A percentile compares a stretch with the other conserved stretches of the same genome.
phyloP scores from a whole-genome alignment of 2,797 vertebrate genomes.

The Australoheros facetus region DNA sequence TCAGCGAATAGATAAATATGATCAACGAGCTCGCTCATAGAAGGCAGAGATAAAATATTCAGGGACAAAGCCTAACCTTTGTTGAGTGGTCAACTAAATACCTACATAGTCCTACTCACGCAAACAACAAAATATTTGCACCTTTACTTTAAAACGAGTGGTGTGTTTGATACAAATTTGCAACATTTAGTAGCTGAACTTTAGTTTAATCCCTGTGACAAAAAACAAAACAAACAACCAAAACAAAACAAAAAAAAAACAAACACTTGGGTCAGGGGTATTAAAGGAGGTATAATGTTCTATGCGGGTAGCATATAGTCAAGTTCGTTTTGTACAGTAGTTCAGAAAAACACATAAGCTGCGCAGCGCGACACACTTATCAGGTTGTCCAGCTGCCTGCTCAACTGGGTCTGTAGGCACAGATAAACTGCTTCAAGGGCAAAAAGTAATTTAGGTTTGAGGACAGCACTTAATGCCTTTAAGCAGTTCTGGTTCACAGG shows the following conservation, averaged over 20 bases:
- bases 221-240: no score
- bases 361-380: conserved; percentile 63
- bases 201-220: no score
- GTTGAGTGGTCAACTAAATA: background rate
- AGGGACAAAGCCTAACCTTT: background rate
- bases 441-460: conserved; percentile 20
- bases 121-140: background rate
- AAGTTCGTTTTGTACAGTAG: conserved; percentile 42
- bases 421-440: conserved; percentile 69
- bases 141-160: background rate
- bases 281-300: conserved; percentile 32
- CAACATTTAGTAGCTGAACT: background rate
- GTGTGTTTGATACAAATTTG: background rate
- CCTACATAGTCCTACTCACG: background rate
- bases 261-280: conserved; percentile 21
- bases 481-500: background rate
- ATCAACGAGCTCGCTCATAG: background rate
- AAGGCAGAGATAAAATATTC: background rate
- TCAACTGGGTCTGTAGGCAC: conserved; percentile 27
- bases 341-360: conserved; percentile 7
- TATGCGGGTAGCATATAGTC: background rate
- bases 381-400: conserved; percentile 65
- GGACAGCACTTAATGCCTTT: conserved; percentile 1
- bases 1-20: background rate
- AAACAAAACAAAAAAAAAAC: no score